A percentile compares a stretch with the other conserved stretches of the same genome.
Evolutionary conservation across 2,797 vertebrate genomes (phyloP).

Genomic region (Lerista edwardsae): DNA sequence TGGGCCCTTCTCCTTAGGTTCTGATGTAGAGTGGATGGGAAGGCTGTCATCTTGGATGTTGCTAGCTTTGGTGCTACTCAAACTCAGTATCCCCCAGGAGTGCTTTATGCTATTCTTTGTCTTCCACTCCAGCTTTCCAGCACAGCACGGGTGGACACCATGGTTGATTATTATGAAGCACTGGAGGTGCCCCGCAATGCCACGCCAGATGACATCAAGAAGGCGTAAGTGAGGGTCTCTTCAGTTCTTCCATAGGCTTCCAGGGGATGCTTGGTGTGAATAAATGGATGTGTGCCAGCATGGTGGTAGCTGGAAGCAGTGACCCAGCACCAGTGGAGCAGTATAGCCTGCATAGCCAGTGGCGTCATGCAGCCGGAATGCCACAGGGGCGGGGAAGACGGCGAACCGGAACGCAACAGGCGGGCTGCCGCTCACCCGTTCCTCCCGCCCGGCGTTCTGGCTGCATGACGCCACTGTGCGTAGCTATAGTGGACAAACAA

Average conservation of each 20-base stretch:
- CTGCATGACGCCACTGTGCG: too few relatives aligned
- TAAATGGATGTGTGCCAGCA: neutral
- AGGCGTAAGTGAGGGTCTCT: slow-evolving; percentile 86
- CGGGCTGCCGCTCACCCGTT: too few relatives aligned
- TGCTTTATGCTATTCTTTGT: neutral
- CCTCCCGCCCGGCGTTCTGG: too few relatives aligned
- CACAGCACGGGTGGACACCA: slow-evolving; percentile 70
- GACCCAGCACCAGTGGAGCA: too few relatives aligned
- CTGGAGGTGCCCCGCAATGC: slow-evolving; percentile 89
- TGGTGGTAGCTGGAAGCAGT: neutral
- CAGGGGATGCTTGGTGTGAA: neutral
- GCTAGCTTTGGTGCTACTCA: neutral
- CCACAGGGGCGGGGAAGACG: too few relatives aligned
- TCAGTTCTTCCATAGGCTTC: neutral
- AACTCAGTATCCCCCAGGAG: neutral
- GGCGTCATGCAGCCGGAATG: too few relatives aligned
- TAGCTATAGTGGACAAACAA: neutral
- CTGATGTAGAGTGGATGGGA: neutral
- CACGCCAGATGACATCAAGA: slow-evolving; percentile 94
- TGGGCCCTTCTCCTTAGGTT: neutral
- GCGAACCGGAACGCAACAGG: too few relatives aligned
- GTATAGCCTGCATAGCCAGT: too few relatives aligned
- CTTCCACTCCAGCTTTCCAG: slow-evolving; percentile 42
- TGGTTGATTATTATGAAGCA: slow-evolving; percentile 95
- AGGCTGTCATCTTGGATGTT: neutral